Percentiles rank a stretch among this genome's conserved stretches.
Evolutionary conservation across 2,797 vertebrate genomes (phyloP).

Genomic region (Coregonus ussuriensis): DNA sequence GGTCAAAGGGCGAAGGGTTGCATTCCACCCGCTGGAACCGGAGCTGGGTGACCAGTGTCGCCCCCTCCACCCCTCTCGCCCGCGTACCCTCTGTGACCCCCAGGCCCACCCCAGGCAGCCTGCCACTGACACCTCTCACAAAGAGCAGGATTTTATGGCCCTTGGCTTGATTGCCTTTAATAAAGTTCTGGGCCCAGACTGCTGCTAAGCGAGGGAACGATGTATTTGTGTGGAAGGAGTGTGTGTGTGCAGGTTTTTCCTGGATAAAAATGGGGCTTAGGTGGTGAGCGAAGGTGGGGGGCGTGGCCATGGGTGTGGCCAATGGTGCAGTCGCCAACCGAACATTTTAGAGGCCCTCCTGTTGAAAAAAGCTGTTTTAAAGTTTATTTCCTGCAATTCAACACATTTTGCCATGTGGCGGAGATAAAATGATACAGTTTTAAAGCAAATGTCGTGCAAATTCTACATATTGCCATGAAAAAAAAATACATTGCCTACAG

Average conservation of each 20-base stretch:
- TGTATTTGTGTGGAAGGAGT: background rate
- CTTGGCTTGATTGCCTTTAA: conserved; percentile 45
- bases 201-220: conserved; percentile 49
- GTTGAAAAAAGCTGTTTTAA: no score
- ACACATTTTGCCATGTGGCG: no score
- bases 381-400: no score
- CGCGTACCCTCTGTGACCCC: conserved; percentile 45
- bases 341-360: no score
- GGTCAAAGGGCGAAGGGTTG: conserved; percentile 68
- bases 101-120: conserved; percentile 31
- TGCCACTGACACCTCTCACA: conserved; percentile 65
- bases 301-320: no score
- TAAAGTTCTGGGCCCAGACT: conserved; percentile 53
- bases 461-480: no score
- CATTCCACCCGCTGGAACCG: conserved; percentile 66
- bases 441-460: no score
- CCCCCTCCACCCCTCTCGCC: conserved; percentile 29
- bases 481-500: no score
- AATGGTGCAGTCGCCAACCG: no score
- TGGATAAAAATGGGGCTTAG: no score
- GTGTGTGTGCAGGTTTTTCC: background rate
- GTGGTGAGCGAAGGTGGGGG: no score
- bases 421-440: no score
- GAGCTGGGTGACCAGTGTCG: conserved; percentile 43
- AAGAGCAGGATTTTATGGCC: conserved; percentile 67